Evolutionary conservation across 1,140 invertebrate species (phyloP).

Genomic region (Periplaneta americana): DNA sequence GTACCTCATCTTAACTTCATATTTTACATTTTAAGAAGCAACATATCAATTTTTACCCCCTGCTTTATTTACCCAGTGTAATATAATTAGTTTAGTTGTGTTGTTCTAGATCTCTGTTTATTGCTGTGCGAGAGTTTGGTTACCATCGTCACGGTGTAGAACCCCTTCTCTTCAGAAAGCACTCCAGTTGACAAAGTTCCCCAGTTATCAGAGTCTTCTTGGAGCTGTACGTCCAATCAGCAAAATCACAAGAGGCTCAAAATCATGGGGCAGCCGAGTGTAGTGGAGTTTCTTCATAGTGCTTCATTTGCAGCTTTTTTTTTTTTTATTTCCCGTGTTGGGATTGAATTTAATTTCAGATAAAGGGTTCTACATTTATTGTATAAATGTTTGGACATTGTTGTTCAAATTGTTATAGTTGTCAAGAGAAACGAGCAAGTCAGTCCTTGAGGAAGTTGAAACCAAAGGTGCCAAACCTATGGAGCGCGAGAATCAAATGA

Average conservation of each 20-base stretch:
- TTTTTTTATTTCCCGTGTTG: too few relatives aligned
- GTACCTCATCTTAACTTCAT: background rate
- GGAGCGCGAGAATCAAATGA: background rate
- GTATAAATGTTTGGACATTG: background rate
- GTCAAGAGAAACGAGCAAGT: background rate
- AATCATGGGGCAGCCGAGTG: too few relatives aligned
- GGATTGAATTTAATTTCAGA: too few relatives aligned
- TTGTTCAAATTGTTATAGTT: background rate
- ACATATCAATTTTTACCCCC: background rate
- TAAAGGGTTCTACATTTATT: background rate
- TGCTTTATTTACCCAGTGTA: background rate
- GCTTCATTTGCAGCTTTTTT: too few relatives aligned
- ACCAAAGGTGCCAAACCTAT: background rate
- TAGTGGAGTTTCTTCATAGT: too few relatives aligned
- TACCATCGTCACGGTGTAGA: too few relatives aligned
- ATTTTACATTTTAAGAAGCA: background rate
- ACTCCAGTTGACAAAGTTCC: too few relatives aligned
- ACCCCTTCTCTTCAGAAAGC: too few relatives aligned
- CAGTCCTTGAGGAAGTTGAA: background rate
- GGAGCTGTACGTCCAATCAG: too few relatives aligned
- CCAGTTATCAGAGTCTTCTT: too few relatives aligned
- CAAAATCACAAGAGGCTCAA: too few relatives aligned
- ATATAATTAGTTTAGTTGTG: background rate
- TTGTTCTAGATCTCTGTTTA: background rate
- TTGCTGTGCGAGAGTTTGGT: too few relatives aligned